Percentiles rank a stretch among this genome's conserved stretches.
phyloP scores from a whole-genome alignment of 2,113 vertebrate species.

The Tamias sibiricus region DNA sequence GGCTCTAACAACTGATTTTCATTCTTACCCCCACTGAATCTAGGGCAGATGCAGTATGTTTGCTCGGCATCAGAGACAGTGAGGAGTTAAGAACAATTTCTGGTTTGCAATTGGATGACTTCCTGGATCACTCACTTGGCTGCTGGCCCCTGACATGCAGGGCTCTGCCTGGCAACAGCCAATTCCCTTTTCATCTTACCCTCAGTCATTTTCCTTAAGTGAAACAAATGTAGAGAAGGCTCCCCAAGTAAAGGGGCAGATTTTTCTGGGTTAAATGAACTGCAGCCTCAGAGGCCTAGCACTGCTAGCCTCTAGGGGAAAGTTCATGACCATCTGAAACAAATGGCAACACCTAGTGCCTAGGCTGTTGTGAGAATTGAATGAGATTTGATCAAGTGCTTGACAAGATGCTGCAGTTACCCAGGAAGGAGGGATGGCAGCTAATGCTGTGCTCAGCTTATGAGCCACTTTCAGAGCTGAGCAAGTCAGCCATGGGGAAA shows the following conservation, averaged over 20 bases:
- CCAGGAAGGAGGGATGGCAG: neutral
- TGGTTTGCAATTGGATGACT: conserved; percentile 64
- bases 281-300: neutral
- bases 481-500: neutral
- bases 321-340: neutral
- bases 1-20: neutral
- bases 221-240: conserved; percentile 1
- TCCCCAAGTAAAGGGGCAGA: neutral
- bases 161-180: conserved; percentile 62
- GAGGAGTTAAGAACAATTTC: conserved; percentile 68
- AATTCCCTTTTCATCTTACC: conserved; percentile 42
- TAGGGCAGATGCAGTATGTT: neutral
- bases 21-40: neutral
- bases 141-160: conserved; percentile 48
- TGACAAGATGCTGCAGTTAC: neutral
- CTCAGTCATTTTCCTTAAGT: conserved; percentile 33
- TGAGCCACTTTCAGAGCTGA: neutral
- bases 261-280: neutral
- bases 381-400: neutral
- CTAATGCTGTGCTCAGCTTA: neutral
- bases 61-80: neutral
- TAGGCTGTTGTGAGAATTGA: neutral
- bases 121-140: conserved; percentile 77
- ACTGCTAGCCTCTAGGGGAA: neutral
- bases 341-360: too few species aligned